Conservation (phyloP, 2,888 invertebrate species). For the Spialia ferax region DNA sequence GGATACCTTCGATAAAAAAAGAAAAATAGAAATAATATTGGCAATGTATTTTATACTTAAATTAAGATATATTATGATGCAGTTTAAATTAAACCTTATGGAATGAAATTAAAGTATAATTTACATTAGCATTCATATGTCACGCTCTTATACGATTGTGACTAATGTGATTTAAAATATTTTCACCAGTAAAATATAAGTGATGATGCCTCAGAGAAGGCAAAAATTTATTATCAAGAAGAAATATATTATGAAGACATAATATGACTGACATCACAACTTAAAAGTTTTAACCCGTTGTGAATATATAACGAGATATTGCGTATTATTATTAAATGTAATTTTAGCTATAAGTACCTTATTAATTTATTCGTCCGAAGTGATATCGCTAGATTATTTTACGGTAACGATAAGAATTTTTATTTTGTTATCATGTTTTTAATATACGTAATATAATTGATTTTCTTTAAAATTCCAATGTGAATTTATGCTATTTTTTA, state of each 20-base stretch:
- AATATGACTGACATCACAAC: conserved; percentile 24
- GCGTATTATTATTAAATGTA: too few species aligned
- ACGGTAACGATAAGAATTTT: conserved; percentile 37
- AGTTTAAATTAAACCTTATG: background rate
- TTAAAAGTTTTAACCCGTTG: conserved; percentile 10
- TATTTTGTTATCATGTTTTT: conserved; percentile 40
- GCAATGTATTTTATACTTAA: background rate
- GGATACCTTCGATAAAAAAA: too few species aligned
- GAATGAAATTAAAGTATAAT: background rate
- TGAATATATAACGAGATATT: too few species aligned
- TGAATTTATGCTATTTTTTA: conserved; percentile 41
- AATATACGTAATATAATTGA: conserved; percentile 42
- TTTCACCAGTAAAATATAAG: too few species aligned
- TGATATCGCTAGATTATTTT: conserved; percentile 47
- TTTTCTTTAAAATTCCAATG: conserved; percentile 49
- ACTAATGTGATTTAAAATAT: too few species aligned
- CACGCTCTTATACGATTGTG: too few species aligned
- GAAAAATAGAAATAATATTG: background rate
- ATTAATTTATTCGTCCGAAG: conserved; percentile 34
- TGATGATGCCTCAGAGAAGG: too few species aligned
- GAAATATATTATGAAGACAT: too few species aligned
- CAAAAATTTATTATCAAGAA: too few species aligned
- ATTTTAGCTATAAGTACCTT: conserved; percentile 22
- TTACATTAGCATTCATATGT: background rate
- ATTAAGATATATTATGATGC: background rate